These are phyloP conservation scores for Cuculus canorus DNA, from an alignment of 2,797 vertebrate genomes.

Conservation along the genomic window DNA sequence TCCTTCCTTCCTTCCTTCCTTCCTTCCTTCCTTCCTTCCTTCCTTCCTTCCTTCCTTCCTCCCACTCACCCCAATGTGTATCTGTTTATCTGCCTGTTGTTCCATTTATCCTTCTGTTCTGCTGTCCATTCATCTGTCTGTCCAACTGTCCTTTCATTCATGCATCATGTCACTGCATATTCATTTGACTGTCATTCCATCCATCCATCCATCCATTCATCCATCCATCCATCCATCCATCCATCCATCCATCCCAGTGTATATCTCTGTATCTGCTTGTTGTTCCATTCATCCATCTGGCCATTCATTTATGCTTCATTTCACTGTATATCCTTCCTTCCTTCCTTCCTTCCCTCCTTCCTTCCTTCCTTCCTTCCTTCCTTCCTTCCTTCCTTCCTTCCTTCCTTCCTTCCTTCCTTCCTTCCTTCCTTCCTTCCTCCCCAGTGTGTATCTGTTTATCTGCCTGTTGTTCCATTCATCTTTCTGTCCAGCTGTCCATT, in stretches of 20 bases:
- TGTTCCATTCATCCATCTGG: not conserved
- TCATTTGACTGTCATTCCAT: too few species aligned
- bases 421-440: too few species aligned
- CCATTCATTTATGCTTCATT: not conserved
- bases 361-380: not conserved
- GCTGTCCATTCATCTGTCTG: rapidly evolving
- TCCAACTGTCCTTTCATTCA: not conserved
- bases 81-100: not conserved
- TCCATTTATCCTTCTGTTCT: rapidly evolving
- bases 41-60: rapidly evolving
- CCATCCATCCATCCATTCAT: too few species aligned
- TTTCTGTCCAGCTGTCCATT: not conserved
- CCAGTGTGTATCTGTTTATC: too few species aligned
- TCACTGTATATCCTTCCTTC: not conserved
- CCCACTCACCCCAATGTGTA: not conserved
- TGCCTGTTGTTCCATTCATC: not conserved
- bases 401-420: not conserved
- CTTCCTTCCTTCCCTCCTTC: too few species aligned
- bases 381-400: not conserved
- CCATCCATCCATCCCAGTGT: too few species aligned
- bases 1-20: rapidly evolving
- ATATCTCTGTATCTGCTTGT: not conserved
- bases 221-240: not conserved
- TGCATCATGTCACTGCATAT: too few species aligned
- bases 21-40: rapidly evolving